Percentiles rank a stretch among this genome's conserved stretches.
Evolutionary conservation across 2,113 vertebrate species (phyloP).

Genomic region (Fregata magnificens): DNA sequence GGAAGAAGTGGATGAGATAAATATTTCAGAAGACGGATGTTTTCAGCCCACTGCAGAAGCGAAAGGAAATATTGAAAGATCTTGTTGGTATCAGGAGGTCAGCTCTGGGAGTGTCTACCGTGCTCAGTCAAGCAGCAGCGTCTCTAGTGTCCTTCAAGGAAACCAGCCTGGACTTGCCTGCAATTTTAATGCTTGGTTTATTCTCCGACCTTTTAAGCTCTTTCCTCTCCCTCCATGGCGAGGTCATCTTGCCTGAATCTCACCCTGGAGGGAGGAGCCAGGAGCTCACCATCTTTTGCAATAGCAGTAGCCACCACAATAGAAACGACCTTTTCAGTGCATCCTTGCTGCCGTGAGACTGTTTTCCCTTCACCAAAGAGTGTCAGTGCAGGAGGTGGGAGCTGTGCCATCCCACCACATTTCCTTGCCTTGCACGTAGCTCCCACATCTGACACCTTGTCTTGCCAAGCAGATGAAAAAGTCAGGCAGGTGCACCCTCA

Average conservation of each 20-base stretch:
- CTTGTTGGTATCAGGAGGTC: background rate
- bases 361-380: background rate
- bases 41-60: background rate
- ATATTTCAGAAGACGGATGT: background rate
- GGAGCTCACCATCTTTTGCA: background rate
- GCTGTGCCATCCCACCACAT: background rate
- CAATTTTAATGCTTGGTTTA: background rate
- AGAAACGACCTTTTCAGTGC: background rate
- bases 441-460: background rate
- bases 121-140: background rate
- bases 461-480: conserved; percentile 58
- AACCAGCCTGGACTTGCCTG: background rate
- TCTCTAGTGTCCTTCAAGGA: background rate
- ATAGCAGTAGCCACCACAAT: background rate
- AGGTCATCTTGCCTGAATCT: background rate
- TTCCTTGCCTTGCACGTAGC: background rate
- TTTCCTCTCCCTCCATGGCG: background rate
- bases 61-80: background rate
- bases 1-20: background rate
- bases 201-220: background rate
- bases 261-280: background rate
- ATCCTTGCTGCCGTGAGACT: background rate
- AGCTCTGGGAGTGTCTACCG: background rate
- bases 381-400: background rate
- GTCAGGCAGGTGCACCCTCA: conserved; percentile 50